Evolutionary conservation across 2,797 vertebrate species (phyloP), one percentile per base, ranked within the genome.

Genomic region (Holocentrus rufus): DNA sequence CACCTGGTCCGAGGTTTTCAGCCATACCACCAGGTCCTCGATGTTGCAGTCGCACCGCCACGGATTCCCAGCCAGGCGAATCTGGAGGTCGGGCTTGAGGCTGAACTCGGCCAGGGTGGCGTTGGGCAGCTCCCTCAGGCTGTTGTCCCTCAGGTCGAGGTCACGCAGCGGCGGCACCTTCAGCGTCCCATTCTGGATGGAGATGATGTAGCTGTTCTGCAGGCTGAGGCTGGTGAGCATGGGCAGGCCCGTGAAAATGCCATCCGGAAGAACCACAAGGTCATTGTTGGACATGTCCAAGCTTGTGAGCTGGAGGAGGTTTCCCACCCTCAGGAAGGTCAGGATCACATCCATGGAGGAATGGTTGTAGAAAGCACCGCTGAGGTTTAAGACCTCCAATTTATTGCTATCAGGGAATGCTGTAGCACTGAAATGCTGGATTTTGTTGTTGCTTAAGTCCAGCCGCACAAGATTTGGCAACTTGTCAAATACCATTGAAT

Each of bases 21-120:
- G 93, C 98, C 97, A 99, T 18, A 52, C 22, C 80, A 95, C 72
- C 87, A 95, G 89, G 72, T 96, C 95, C 58, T 95, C 92, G 0
- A 93, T 84, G 60, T 88, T 70, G 52, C 98, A 99, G 89, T 97
- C 91, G 7, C 98, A 99, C 72, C 90, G 91, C 97, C 97, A 98
- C 13, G 94, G 81, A 76, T 98, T 98, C 77, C 65, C 93, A 13
- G 88, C 84, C 65, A 98, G 89, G 50, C 65, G 73, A 31, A 98
- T 44, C 30, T 0, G 83, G 62, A 98, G 91, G 0, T 47, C 78
- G 0, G 93, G 84, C 59, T 95, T 91, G 49, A 85, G 62, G 50
- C 77, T 90, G 81, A 96, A 77, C 77, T 95, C 95, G 0, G 65
- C 60, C 72, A 95, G 66, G 1, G 93, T 94, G 82, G 63, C 2